Percentiles rank a stretch among this genome's conserved stretches.
Conservation (phyloP, 2,888 invertebrate genomes). For the Anodontia alba region DNA sequence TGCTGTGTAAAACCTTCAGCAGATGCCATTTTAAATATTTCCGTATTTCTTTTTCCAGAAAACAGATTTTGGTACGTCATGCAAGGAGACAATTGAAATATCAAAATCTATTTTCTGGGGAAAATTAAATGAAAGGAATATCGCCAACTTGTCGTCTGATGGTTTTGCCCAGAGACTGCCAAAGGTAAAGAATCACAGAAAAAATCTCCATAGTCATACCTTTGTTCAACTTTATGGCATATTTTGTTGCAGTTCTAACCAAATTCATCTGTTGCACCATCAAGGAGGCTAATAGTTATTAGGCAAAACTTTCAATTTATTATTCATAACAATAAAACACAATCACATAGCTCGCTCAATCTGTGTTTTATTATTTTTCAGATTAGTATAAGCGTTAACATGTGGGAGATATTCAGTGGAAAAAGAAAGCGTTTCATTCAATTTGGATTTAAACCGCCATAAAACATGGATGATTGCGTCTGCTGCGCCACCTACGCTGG, state of each 20-base stretch:
- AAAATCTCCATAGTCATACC: not conserved
- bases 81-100: too few relatives aligned
- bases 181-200: not conserved
- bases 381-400: slow-evolving; percentile 24
- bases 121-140: too few relatives aligned
- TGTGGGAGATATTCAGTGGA: slow-evolving; percentile 37
- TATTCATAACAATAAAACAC: slow-evolving; percentile 44
- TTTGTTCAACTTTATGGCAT: slow-evolving; percentile 36
- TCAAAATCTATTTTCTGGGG: too few relatives aligned
- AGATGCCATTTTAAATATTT: too few relatives aligned
- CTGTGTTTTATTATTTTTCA: slow-evolving; percentile 16
- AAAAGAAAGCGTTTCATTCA: slow-evolving; percentile 27
- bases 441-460: slow-evolving; percentile 43
- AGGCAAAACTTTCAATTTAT: slow-evolving; percentile 29
- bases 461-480: slow-evolving; percentile 11
- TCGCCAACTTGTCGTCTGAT: too few relatives aligned
- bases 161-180: too few relatives aligned
- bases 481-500: not conserved
- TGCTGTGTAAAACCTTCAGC: too few relatives aligned
- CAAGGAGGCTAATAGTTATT: slow-evolving; percentile 19
- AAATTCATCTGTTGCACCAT: slow-evolving; percentile 31
- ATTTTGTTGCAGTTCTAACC: slow-evolving; percentile 42
- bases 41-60: too few relatives aligned
- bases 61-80: too few relatives aligned
- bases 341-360: slow-evolving; percentile 19